These are phyloP conservation scores for Junco hyemalis DNA, from an alignment of 2,113 vertebrate genomes.

Conservation along the genomic window DNA sequence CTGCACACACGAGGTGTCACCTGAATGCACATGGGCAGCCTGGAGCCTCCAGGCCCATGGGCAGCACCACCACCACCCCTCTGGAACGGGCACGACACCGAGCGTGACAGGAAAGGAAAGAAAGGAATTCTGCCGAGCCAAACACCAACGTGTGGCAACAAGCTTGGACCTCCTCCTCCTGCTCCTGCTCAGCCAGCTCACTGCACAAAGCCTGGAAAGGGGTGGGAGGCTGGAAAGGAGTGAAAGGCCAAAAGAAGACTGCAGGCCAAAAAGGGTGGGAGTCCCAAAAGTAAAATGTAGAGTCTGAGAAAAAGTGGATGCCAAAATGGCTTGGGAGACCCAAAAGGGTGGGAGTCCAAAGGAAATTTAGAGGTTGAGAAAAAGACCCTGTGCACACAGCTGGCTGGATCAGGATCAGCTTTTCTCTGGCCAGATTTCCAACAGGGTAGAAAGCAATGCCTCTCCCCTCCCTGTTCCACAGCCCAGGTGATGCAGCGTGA, in stretches of 20 bases:
- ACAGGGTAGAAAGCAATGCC: background rate
- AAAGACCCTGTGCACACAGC: background rate
- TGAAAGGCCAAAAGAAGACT: background rate
- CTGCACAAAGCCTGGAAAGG: background rate
- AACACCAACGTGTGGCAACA: background rate
- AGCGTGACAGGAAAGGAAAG: background rate
- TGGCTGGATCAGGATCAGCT: background rate
- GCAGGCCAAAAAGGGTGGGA: background rate
- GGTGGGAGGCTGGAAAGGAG: background rate
- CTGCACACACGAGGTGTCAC: background rate
- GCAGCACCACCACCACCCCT: background rate
- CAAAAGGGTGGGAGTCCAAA: background rate
- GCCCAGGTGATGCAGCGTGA: background rate
- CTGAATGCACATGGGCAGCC: rapidly evolving
- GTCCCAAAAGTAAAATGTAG: background rate
- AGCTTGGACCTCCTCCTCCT: constrained; percentile 1
- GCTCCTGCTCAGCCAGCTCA: background rate
- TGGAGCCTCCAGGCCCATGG: rapidly evolving
- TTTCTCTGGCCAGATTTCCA: background rate
- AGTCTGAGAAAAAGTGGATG: background rate
- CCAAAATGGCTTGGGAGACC: background rate
- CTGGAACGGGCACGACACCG: rapidly evolving
- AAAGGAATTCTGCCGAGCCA: background rate
- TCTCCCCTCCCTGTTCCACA: background rate
- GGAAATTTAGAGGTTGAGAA: background rate